A percentile compares a stretch with the other conserved stretches of the same genome.
These are phyloP conservation scores for Caenorhabditis virilis DNA, from an alignment of 2,888 invertebrate genomes.

Conservation along the genomic window DNA sequence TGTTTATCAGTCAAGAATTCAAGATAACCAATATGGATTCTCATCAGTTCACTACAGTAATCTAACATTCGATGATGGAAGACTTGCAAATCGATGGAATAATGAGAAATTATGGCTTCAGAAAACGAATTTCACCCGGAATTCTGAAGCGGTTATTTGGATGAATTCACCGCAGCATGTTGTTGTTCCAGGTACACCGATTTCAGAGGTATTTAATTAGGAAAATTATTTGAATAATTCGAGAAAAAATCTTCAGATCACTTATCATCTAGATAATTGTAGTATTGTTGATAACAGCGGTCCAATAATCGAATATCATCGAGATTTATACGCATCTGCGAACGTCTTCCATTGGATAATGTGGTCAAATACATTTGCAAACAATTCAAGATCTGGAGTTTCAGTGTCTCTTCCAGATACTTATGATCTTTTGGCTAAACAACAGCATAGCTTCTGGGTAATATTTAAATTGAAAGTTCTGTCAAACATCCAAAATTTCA, in stretches of 20 bases:
- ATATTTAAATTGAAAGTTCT: slow-evolving; percentile 6
- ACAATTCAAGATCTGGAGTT: slow-evolving; percentile 85
- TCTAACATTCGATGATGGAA: slow-evolving; percentile 59
- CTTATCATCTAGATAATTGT: slow-evolving; percentile 84
- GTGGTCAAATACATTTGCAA: slow-evolving; percentile 75
- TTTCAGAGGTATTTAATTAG: slow-evolving; percentile 80
- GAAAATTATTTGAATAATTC: slow-evolving; percentile 1
- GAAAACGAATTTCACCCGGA: slow-evolving; percentile 62
- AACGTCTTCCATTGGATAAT: slow-evolving; percentile 91
- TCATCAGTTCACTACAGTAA: slow-evolving; percentile 80
- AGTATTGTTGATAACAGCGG: slow-evolving; percentile 84
- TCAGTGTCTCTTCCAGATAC: slow-evolving; percentile 80
- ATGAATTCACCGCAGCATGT: slow-evolving; percentile 66
- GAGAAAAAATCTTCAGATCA: slow-evolving; percentile 72
- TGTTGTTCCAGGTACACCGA: slow-evolving; percentile 72
- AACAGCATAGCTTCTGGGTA: slow-evolving; percentile 57
- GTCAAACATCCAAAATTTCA: no score
- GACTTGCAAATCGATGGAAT: slow-evolving; percentile 62
- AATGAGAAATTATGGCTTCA: slow-evolving; percentile 67
- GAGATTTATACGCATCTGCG: slow-evolving; percentile 91
- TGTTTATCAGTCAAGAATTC: slow-evolving; percentile 60
- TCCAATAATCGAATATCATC: slow-evolving; percentile 75
- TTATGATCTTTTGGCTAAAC: slow-evolving; percentile 58
- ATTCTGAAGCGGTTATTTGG: slow-evolving; percentile 67
- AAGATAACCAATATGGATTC: slow-evolving; percentile 77